Evolutionary conservation across 2,888 invertebrate species (phyloP).

Genomic region (Caenorhabditis wallacei): DNA sequence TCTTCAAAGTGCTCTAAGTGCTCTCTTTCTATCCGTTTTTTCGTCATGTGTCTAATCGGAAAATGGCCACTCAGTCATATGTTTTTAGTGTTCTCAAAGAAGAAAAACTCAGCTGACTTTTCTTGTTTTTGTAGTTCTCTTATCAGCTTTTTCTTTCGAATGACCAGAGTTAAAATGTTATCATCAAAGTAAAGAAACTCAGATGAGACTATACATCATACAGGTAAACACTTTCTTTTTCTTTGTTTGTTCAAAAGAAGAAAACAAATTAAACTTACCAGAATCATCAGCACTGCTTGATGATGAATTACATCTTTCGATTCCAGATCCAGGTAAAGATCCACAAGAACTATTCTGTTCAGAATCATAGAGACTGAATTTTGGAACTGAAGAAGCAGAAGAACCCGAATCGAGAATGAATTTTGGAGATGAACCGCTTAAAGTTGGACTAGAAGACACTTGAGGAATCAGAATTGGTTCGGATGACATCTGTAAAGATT

Average conservation of each 20-base stretch:
- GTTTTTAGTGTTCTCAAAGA: conserved; percentile 16
- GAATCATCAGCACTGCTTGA: conserved; percentile 56
- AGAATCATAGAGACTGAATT: conserved; percentile 49
- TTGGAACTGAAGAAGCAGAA: conserved; percentile 30
- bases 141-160: conserved; percentile 10
- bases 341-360: conserved; percentile 60
- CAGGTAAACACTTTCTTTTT: conserved; percentile 3
- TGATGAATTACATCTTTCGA: conserved; percentile 36
- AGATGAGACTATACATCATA: background rate
- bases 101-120: conserved; percentile 23
- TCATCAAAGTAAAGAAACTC: conserved; percentile 5
- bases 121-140: conserved; percentile 32
- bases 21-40: conserved; percentile 7
- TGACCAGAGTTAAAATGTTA: conserved; percentile 23
- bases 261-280: conserved; percentile 16
- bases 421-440: conserved; percentile 47
- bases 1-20: conserved; percentile 29
- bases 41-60: conserved; percentile 41
- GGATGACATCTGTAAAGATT: conserved; percentile 65
- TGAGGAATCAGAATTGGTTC: conserved; percentile 68
- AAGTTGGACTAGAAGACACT: conserved; percentile 38
- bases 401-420: conserved; percentile 27
- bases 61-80: conserved; percentile 34
- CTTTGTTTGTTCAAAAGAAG: too few species aligned
- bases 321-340: conserved; percentile 42